Conservation (phyloP, 2,113 vertebrate species). For the Melanostigma gelatinosum region DNA sequence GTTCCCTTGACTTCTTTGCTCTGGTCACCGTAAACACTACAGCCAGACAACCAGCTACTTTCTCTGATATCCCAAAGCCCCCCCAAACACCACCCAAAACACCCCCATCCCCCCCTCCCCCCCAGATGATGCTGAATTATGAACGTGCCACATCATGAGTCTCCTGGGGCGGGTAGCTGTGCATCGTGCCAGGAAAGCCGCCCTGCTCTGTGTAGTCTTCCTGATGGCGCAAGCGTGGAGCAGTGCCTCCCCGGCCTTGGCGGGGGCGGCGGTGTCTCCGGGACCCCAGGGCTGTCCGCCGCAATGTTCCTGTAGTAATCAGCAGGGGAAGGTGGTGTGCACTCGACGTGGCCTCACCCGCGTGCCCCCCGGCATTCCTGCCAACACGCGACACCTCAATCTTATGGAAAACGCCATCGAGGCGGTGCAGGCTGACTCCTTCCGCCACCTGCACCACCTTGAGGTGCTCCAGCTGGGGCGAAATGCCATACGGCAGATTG, state of each 20-base stretch:
- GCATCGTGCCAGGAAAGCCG: conserved; percentile 94
- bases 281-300: conserved; percentile 95
- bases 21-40: conserved; percentile 51
- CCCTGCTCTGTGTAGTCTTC: conserved; percentile 93
- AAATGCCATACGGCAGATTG: conserved; percentile 97
- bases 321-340: conserved; percentile 98
- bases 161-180: conserved; percentile 97
- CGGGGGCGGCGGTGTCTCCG: conserved; percentile 85
- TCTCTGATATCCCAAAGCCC: conserved; percentile 37
- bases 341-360: conserved; percentile 92
- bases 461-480: conserved; percentile 97
- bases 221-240: conserved; percentile 92
- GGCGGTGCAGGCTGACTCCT: conserved; percentile 97
- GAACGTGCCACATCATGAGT: conserved; percentile 99
- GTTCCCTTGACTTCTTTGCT: conserved; percentile 45
- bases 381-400: conserved; percentile 97
- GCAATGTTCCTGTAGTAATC: conserved; percentile 97
- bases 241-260: conserved; percentile 82
- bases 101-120: conserved; percentile 80
- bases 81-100: conserved; percentile 57
- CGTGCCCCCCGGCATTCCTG: conserved; percentile 94
- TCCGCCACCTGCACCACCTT: conserved; percentile 96
- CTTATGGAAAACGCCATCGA: conserved; percentile 99
- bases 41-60: conserved; percentile 52
- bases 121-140: conserved; percentile 98